phyloP scores from a whole-genome alignment of 2,888 invertebrate species.

The Patella pellucida region DNA sequence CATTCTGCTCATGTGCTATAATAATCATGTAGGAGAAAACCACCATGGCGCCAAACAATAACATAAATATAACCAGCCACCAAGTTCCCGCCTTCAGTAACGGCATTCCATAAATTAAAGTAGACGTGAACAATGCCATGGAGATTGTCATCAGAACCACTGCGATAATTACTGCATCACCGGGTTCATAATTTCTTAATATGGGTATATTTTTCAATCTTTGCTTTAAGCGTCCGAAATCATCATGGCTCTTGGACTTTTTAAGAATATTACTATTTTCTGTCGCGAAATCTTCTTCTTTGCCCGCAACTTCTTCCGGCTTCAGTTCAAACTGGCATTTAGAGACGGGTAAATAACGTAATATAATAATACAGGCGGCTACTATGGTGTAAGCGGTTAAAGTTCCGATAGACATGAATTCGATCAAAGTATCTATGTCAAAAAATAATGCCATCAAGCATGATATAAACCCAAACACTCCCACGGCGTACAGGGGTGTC shows the following conservation, averaged over 20 bases:
- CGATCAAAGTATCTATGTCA: constrained; percentile 89
- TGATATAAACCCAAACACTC: constrained; percentile 61
- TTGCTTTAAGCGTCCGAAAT: constrained; percentile 81
- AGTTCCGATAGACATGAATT: constrained; percentile 95
- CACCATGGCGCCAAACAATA: constrained; percentile 59
- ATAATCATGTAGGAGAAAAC: constrained; percentile 64
- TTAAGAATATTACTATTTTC: constrained; percentile 56
- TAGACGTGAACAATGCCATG: constrained; percentile 51
- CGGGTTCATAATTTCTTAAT: constrained; percentile 82
- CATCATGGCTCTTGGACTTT: constrained; percentile 70
- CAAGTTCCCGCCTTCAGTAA: constrained; percentile 74
- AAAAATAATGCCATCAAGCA: constrained; percentile 84
- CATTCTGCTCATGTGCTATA: constrained; percentile 70
- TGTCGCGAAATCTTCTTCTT: constrained; percentile 36
- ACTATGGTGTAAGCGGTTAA: constrained; percentile 94
- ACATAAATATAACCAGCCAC: constrained; percentile 78
- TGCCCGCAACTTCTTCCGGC: constrained; percentile 51
- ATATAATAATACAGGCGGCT: constrained; percentile 88
- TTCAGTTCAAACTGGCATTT: constrained; percentile 67
- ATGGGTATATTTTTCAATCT: constrained; percentile 82
- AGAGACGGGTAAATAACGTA: constrained; percentile 78
- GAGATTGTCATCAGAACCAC: constrained; percentile 76
- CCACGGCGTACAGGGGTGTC: constrained; percentile 67
- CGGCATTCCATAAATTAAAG: constrained; percentile 76
- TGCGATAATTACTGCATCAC: constrained; percentile 81